phyloP scores from a whole-genome alignment of 1,140 invertebrate species.

The Xylocopa sonorina region DNA sequence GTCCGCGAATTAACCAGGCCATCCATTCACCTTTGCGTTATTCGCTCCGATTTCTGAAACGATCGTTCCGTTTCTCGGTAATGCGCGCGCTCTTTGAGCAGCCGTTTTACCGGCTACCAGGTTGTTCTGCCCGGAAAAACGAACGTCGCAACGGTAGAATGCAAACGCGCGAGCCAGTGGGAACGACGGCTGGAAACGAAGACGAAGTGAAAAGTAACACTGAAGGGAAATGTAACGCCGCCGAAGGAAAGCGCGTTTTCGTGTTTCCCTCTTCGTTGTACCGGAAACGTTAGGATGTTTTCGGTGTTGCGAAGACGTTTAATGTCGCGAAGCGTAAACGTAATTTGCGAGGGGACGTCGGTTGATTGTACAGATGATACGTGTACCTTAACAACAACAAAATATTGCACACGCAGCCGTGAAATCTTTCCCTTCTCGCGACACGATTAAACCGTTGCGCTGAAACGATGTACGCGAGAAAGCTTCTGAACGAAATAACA shows the following conservation, averaged over 20 bases:
- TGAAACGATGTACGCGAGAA: too few species aligned
- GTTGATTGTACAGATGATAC: too few species aligned
- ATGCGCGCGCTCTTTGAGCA: not conserved
- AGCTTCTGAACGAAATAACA: too few species aligned
- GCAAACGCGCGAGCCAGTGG: not conserved
- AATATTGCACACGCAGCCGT: too few species aligned
- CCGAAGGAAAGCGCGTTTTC: not conserved
- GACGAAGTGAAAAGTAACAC: too few species aligned
- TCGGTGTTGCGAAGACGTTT: not conserved
- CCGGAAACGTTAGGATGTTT: not conserved
- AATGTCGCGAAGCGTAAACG: conserved; percentile 14
- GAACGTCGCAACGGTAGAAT: not conserved
- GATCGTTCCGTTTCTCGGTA: not conserved
- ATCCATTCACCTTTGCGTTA: not conserved
- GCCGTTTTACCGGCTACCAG: not conserved
- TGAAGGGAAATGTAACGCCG: not conserved
- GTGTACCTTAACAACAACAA: too few species aligned
- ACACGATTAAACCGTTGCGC: too few species aligned
- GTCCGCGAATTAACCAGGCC: conserved; percentile 8
- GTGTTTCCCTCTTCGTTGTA: not conserved
- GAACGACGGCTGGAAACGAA: not conserved
- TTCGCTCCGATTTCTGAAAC: not conserved
- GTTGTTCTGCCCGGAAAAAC: not conserved
- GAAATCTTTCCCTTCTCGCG: too few species aligned
- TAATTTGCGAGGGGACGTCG: too few species aligned